Evolutionary conservation across 2,888 invertebrate genomes (phyloP), one percentile per base, ranked within the genome.

Genomic region (Saturnia japonica): DNA sequence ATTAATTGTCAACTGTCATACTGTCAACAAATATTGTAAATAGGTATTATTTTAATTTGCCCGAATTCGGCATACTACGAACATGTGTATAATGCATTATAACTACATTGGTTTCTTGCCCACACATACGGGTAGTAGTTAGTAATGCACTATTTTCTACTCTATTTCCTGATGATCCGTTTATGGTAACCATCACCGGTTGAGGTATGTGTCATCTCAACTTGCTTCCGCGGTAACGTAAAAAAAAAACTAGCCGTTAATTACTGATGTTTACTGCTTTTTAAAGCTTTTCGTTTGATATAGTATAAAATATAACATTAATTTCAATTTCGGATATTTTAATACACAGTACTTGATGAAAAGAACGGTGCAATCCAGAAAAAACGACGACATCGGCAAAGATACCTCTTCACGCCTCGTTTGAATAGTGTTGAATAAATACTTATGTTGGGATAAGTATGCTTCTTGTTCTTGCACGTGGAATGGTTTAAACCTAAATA

Each of bases 141-240:
- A 40, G 11, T 64, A n/a, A 64, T 64, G 3, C 8, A 64, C 64
- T 25, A 64, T 74, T 76, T 74, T 76, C 72, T 72, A 68, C 68
- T 74, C 67, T 74, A 75, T 75, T 79, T 80, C 80, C 80, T 80
- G 73, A 66, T 74, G 74, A 28, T 68, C 77, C 77, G 70, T 72
- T 72, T 76, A 76, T 74, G 78, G 78, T 54, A 70, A 70, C 69
- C 74, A 71, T 64, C 68, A 54, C 54, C n/a, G 34, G 62, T 51
- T 43, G 51, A 68, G 75, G 77, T 74, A 77, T 78, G 73, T 73
- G 69, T 73, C 74, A 75, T 75, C 74, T 76, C 64, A 64, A 64
- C 71, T 51, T 71, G 74, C 74, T 75, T 75, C 77, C 75, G 74
- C 62, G 67, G 40, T 40, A 64, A 6, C 19, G 45, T 51, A 69